A percentile compares a stretch with the other conserved stretches of the same genome.
Evolutionary conservation across 2,797 vertebrate genomes (phyloP).

Genomic region (Fistularia tabacaria): DNA sequence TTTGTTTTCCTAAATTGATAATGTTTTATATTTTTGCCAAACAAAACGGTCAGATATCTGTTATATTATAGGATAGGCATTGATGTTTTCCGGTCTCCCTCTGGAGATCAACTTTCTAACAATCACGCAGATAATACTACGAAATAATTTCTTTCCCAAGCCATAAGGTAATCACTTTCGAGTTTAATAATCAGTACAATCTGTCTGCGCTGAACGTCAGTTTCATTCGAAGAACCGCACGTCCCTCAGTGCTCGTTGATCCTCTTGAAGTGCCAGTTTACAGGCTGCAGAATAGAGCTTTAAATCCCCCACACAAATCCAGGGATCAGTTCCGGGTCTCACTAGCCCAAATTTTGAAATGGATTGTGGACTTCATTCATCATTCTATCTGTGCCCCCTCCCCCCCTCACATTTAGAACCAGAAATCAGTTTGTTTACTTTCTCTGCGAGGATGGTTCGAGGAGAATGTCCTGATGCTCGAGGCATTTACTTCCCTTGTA

Average conservation of each 20-base stretch:
- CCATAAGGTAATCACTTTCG: slow-evolving; percentile 21
- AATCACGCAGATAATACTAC: slow-evolving; percentile 39
- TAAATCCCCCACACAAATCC: slow-evolving; percentile 64
- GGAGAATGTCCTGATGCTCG: slow-evolving; percentile 51
- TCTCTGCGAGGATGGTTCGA: slow-evolving; percentile 37
- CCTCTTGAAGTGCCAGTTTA: slow-evolving; percentile 43
- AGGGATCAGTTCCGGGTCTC: slow-evolving; percentile 62
- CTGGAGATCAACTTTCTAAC: slow-evolving; percentile 49
- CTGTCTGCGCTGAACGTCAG: slow-evolving; percentile 42
- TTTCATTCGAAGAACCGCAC: slow-evolving; percentile 61
- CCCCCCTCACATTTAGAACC: slow-evolving; percentile 18
- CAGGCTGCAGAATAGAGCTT: slow-evolving; percentile 49
- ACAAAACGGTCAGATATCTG: slow-evolving; percentile 1
- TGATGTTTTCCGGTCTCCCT: slow-evolving; percentile 40
- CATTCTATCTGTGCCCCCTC: slow-evolving; percentile 35
- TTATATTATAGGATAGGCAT: slow-evolving; percentile 19
- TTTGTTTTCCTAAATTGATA: no score
- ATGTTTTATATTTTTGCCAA: background rate
- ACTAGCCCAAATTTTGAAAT: slow-evolving; percentile 35
- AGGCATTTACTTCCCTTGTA: slow-evolving; percentile 55
- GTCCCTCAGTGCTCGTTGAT: slow-evolving; percentile 41
- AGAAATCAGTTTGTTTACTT: slow-evolving; percentile 54
- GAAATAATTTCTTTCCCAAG: slow-evolving; percentile 59
- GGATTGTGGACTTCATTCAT: slow-evolving; percentile 47
- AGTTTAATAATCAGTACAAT: background rate